Base-by-base conservation (phyloP, 1,140 invertebrate species). In the Heliconius nattereri region DNA sequence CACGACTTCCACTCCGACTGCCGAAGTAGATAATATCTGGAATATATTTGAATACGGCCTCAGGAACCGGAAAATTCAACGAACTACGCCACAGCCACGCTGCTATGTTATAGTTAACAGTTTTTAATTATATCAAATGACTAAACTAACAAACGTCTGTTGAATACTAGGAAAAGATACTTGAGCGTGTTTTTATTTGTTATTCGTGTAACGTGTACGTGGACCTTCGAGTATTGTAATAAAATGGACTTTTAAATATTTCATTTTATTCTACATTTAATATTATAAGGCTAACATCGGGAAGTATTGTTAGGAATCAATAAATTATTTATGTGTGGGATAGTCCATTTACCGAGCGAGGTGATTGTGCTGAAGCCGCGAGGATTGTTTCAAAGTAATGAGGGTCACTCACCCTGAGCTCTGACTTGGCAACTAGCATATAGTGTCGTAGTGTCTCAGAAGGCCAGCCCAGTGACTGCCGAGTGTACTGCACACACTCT, bases 1-100 rank as follows among this genome's bases (percentile, higher is more conserved):
- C 3, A 57, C n/a, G n/a, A 57, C 54, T 3, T 29, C 60, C 11
- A 66, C 60, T 66, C 26, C 13, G 60, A 66, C 60, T 26, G 60
- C 11, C n/a, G 54, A 66, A 9, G 26, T 29, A 66, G 60, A 66
- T 66, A 26, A 26, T 16, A 66, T 66, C 60, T 66, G 23, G 60
- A 29, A 29, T 29, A 66, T 16, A 66, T 66, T 66, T 66, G 60
- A 66, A 66, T 66, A 29, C 11, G 26, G 60, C 60, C 60, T 66
- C 60, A 66, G 60, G 16, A 66, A 66, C 60, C 60, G 60, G 60
- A 66, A 66, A 26, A 66, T 66, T 66, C 60, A 66, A 66, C 60
- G 60, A 66, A 66, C 23, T 60, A 60, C 54, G 23, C 54, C 23
- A 20, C n/a, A 26, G 54, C n/a, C 54, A 3, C n/a, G 20, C 5